Conservation (phyloP, 2,888 invertebrate species). For the Norana najaformis region DNA sequence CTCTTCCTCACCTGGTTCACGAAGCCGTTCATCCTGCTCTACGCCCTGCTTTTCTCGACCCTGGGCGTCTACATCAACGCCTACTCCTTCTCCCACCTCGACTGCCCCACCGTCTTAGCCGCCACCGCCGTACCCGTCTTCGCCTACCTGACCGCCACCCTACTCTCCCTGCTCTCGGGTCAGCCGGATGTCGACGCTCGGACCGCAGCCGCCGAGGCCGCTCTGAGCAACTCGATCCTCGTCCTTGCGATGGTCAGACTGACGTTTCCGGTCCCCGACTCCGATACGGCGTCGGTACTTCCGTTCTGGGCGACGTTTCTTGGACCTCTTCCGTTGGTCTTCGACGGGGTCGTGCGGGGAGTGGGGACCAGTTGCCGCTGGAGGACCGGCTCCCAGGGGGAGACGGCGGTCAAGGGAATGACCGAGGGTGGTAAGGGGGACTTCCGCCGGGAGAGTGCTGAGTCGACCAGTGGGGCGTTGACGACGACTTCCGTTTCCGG, state of each 20-base stretch:
- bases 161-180: conserved; percentile 45
- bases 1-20: conserved; percentile 59
- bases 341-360: conserved; percentile 32
- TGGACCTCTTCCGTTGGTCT: conserved; percentile 41
- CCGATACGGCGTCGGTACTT: conserved; percentile 55
- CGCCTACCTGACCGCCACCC: conserved; percentile 36
- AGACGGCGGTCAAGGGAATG: background rate
- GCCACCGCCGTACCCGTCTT: conserved; percentile 33
- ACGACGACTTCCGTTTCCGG: conserved; percentile 37
- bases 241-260: conserved; percentile 56
- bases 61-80: conserved; percentile 61
- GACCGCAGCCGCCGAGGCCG: conserved; percentile 57
- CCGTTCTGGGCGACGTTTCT: conserved; percentile 59
- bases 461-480: conserved; percentile 32
- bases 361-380: background rate
- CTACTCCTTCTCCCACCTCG: conserved; percentile 53
- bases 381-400: background rate
- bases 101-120: conserved; percentile 28
- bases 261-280: conserved; percentile 55
- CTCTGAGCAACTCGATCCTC: conserved; percentile 57
- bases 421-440: background rate
- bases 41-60: conserved; percentile 59
- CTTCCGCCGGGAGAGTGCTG: conserved; percentile 25
- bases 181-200: conserved; percentile 52
- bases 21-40: conserved; percentile 58